Conservation (phyloP, 2,888 invertebrate genomes). For the Temnothorax rugatulus region DNA sequence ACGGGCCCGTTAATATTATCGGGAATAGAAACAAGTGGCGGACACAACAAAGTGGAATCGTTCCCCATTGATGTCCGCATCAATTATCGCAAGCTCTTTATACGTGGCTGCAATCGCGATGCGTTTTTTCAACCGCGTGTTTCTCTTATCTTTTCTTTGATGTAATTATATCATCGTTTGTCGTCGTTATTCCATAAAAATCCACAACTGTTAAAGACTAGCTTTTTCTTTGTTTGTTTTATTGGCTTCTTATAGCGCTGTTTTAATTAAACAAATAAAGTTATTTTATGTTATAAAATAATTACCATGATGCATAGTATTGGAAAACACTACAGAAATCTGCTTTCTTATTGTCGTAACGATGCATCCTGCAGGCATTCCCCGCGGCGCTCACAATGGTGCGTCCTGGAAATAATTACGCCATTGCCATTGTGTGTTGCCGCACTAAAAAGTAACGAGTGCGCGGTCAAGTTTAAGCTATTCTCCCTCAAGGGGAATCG, state of each 20-base stretch:
- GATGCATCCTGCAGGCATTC: background rate
- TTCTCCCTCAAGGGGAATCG: constrained; percentile 11
- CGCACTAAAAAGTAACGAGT: constrained; percentile 44
- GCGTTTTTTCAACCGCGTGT: background rate
- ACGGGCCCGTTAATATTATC: constrained; percentile 32
- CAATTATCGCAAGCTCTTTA: constrained; percentile 31
- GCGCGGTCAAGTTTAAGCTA: constrained; percentile 30
- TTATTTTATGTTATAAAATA: background rate
- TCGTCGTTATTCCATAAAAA: background rate
- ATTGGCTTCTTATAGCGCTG: background rate
- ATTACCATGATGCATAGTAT: background rate
- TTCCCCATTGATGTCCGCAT: background rate
- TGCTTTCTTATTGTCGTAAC: background rate
- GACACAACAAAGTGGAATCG: constrained; percentile 16
- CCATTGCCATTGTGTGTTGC: background rate
- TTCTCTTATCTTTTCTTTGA: constrained; percentile 2
- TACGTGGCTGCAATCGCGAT: background rate
- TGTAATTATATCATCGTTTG: background rate
- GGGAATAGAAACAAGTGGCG: background rate
- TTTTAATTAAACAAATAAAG: constrained; percentile 10
- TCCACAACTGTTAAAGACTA: background rate
- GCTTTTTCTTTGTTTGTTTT: background rate
- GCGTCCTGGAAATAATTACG: background rate
- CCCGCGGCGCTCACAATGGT: background rate
- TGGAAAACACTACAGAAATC: background rate